These are phyloP conservation scores for Sander vitreus DNA, from an alignment of 2,113 vertebrate genomes.

Conservation along the genomic window DNA sequence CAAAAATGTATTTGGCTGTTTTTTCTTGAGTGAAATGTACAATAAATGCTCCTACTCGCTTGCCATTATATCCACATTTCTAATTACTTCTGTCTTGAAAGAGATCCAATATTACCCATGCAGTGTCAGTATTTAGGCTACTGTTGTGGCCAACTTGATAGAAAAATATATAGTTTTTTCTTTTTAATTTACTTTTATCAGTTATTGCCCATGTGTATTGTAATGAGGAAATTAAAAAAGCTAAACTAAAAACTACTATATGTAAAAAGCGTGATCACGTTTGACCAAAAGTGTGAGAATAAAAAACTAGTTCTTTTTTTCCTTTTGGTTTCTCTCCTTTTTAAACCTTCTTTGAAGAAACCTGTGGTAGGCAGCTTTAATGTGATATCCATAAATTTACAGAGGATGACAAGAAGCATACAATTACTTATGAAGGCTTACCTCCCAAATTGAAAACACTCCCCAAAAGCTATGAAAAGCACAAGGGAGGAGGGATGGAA, in stretches of 20 bases:
- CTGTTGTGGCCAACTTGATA: background rate
- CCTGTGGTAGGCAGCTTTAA: constrained; percentile 65
- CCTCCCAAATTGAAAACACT: constrained; percentile 77
- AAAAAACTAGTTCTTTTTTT: constrained; percentile 35
- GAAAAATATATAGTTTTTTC: no score
- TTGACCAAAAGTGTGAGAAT: background rate
- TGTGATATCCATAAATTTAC: constrained; percentile 71
- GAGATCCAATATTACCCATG: background rate
- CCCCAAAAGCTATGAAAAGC: constrained; percentile 54
- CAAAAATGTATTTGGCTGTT: background rate
- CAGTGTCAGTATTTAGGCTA: background rate
- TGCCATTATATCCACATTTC: background rate
- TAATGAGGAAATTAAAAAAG: background rate
- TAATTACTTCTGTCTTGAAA: background rate
- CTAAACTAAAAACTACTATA: background rate
- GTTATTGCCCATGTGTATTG: background rate
- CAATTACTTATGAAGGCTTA: constrained; percentile 81
- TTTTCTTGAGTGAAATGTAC: background rate
- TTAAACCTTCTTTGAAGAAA: constrained; percentile 54
- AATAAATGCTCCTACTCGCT: background rate
- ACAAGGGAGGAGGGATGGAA: constrained; percentile 16
- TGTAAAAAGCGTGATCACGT: background rate
- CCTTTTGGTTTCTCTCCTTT: constrained; percentile 50
- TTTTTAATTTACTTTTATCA: no score
- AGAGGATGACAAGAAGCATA: constrained; percentile 60